Evolutionary conservation across 2,113 vertebrate genomes (phyloP), one percentile per base, ranked within the genome.

Genomic region (Hippopotamus amphibius): DNA sequence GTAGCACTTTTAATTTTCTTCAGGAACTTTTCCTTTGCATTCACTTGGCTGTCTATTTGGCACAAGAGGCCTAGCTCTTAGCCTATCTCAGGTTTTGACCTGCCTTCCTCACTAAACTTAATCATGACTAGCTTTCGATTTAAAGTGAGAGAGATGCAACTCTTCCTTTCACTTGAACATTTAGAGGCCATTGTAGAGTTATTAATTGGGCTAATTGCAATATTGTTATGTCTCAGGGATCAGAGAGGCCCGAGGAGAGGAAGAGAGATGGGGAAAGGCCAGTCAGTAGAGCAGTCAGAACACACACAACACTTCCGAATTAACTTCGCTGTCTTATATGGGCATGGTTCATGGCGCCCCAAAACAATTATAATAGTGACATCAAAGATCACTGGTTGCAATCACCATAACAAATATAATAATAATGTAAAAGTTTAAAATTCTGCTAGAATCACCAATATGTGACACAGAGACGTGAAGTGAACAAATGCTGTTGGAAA

Each of bases 311-410:
- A 65, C 50, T 65, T 15, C 10, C 6, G 22, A 30, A 41, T 57
- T 26, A 81, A 81, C 33, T 57, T 26, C 8, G 21, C 53, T 57
- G 50, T 55, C 30, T n/a, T 79, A n/a, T 53, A n/a, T 14, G 53
- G 53, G 21, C 12, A 26, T 81, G 14, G n/a, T 16, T 57, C 53
- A 81, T 26, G 53, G 13, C 0, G 0, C 53, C 7, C 7, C 0
- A 41, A 81, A 26, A 41, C 7, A 81, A 7, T 57, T 81, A 57
- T 2, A 81, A 57, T 81, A 26, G 24, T 37, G 21, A 81, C n/a
- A 37, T 9, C n/a, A 81, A 66, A 80, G 53, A 57, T 41, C 53
- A 41, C 53, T 41, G 50, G 57, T 37, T n/a, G 41, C 53, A 57
- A 37, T 57, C 21, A 57, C 55, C 33, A 3, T 41, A 57, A 15